Evolutionary conservation across 2,888 invertebrate species (phyloP), one percentile per base, ranked within the genome.

Genomic region (Steinernema hermaphroditum): DNA sequence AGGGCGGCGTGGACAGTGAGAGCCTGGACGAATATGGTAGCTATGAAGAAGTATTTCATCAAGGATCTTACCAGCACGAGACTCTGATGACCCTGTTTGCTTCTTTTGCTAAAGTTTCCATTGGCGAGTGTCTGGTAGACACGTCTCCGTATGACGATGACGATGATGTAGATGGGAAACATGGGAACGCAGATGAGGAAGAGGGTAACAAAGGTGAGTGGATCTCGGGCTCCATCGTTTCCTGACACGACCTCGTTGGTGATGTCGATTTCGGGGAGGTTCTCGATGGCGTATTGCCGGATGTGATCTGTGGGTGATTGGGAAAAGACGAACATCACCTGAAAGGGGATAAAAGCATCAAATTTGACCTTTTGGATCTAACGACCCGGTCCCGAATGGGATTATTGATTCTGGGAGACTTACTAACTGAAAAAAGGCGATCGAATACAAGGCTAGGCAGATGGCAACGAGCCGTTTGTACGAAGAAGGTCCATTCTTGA

Each of bases 131-230:
- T 54, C 2, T 22, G 43, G 29, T 80, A 76, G 0, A 80, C 81
- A 72, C 77, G 77, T 37, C 76, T 76, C 49, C 78, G 78, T 72
- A 81, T 78, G 70, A 73, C 78, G 9, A 79, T 71, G 9, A 79
- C 78, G n/a, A 80, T 27, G 14, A 73, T 69, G 69, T 81, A 81
- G 68, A 80, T 80, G 8, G 81, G 80, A 57, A 81, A 81, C 81
- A 81, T 81, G 41, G 81, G 81, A 12, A 80, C 72, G 2, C 79
- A 78, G 27, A 81, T 81, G 0, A 80, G 77, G 6, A 76, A 77
- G 70, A 81, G 68, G 9, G 79, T 79, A 57, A 80, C 71, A 0
- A 76, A 77, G 6, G 81, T 81, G 22, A 81, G 43, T 0, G 80
- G 80, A 16, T 77, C 74, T 12, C 76, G 75, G 27, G 76, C 70